A percentile compares a stretch with the other conserved stretches of the same genome.
Evolutionary conservation across 37 sponge, comb jelly and placozoan species (phyloP).

Genomic region (Dysidea cf. avara): DNA sequence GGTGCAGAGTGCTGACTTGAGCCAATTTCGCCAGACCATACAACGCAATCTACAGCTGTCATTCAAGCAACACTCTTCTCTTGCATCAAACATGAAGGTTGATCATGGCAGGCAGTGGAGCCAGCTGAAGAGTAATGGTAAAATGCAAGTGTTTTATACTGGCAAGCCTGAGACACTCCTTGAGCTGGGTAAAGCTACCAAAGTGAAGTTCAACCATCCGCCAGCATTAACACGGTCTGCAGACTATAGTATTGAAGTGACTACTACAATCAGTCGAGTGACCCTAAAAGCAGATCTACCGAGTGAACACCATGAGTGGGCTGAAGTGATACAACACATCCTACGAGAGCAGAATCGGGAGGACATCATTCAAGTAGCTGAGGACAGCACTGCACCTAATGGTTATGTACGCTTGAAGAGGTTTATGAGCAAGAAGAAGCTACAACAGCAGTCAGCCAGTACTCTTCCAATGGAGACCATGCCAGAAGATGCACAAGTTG

Average conservation of each 20-base stretch:
- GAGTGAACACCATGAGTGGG: constrained; percentile 59
- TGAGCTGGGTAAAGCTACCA: constrained; percentile 11
- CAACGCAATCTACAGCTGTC: no score
- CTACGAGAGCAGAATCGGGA: constrained; percentile 2
- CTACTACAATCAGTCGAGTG: constrained; percentile 12
- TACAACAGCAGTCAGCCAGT: no score
- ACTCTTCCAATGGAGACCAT: no score
- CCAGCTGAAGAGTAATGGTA: constrained; percentile 60
- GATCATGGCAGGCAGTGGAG: constrained; percentile 71
- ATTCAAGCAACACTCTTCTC: not conserved
- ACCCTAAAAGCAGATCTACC: constrained; percentile 37
- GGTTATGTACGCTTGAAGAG: constrained; percentile 48
- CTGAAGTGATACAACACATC: constrained; percentile 27
- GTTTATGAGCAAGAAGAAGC: constrained; percentile 9
- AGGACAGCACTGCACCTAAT: constrained; percentile 23
- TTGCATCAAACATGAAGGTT: constrained; percentile 22
- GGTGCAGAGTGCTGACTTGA: not conserved
- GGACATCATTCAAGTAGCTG: constrained; percentile 16
- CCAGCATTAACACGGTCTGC: constrained; percentile 25
- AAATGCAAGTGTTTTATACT: constrained; percentile 52
- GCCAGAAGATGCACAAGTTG: no score
- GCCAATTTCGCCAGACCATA: no score
- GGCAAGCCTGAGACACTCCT: constrained; percentile 49
- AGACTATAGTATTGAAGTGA: constrained; percentile 36
- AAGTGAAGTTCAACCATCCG: constrained; percentile 36